phyloP scores from a whole-genome alignment of 2,113 vertebrate species.

The Salvelinus namaycush region DNA sequence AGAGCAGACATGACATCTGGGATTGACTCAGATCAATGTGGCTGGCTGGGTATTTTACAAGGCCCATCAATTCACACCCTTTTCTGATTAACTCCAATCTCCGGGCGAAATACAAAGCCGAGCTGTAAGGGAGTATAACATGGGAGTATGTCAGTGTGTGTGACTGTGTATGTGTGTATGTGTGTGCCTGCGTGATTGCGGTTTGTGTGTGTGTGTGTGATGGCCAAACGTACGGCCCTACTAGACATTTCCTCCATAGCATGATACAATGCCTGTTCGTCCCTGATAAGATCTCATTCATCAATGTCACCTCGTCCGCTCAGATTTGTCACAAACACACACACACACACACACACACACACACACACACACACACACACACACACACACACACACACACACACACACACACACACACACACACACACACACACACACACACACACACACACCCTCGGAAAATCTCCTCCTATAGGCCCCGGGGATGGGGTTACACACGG shows the following conservation, averaged over 20 bases:
- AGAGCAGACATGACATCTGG: neutral
- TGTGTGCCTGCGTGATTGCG: too few species aligned
- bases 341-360: too few species aligned
- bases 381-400: neutral
- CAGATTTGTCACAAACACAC: neutral
- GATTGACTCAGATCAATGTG: constrained; percentile 2
- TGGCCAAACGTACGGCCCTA: neutral
- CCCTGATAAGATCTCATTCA: neutral
- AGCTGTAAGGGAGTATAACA: neutral
- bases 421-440: neutral
- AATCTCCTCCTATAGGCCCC: neutral
- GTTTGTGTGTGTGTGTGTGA: neutral
- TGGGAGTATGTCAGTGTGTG: neutral
- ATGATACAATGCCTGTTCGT: neutral
- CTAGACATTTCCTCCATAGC: neutral
- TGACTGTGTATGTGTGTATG: neutral
- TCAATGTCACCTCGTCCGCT: neutral
- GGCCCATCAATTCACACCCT: neutral
- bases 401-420: neutral
- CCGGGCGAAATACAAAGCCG: neutral
- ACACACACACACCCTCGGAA: too few species aligned
- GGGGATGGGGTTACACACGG: neutral
- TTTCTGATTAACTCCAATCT: neutral
- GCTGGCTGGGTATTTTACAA: neutral
- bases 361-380: too few species aligned